Conservation (phyloP, 2,113 vertebrate species). For the Sapajus apella region DNA sequence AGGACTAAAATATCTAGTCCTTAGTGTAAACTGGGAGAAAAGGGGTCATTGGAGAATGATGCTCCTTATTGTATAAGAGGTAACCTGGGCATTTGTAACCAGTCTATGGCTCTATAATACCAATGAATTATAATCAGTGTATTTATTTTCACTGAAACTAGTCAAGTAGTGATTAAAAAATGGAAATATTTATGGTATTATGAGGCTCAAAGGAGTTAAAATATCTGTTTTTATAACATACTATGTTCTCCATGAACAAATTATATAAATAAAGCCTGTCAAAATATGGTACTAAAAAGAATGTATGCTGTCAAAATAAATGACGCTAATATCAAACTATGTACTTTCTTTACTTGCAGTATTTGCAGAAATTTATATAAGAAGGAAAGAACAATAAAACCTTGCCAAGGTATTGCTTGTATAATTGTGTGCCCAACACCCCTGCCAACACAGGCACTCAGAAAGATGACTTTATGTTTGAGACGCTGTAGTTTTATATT, state of each 20-base stretch:
- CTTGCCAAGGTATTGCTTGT: neutral
- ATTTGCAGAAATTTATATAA: neutral
- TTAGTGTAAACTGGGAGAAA: neutral
- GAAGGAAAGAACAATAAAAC: neutral
- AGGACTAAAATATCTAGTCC: neutral
- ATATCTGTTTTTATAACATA: neutral
- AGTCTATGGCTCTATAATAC: neutral
- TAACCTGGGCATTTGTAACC: neutral
- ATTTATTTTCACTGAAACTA: neutral
- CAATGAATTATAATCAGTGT: neutral
- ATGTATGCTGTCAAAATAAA: neutral
- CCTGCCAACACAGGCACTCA: neutral
- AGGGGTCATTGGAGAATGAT: neutral
- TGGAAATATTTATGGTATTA: neutral
- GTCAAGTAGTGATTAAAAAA: neutral
- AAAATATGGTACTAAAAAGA: neutral
- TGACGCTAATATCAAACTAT: neutral
- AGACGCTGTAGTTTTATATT: neutral
- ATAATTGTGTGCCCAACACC: no score
- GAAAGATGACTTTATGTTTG: neutral
- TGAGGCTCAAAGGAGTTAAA: neutral
- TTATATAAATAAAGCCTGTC: neutral
- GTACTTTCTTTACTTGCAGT: neutral
- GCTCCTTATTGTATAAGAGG: neutral
- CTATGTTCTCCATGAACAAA: neutral